Evolutionary conservation across 1,140 invertebrate species (phyloP).

Genomic region (Dreissena polymorpha): DNA sequence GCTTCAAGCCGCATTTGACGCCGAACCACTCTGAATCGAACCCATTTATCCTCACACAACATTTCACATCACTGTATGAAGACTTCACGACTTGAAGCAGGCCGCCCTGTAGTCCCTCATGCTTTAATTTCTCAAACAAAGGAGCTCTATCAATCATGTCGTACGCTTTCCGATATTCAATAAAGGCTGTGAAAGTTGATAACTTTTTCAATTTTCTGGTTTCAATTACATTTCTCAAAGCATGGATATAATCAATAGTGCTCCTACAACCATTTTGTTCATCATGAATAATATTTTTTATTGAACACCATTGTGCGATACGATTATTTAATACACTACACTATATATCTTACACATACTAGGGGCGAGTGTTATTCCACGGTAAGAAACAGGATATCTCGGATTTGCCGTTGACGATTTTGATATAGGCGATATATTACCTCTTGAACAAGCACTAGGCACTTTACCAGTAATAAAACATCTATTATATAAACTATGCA

Average conservation of each 20-base stretch:
- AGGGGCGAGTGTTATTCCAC: background rate
- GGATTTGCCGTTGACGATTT: conserved; percentile 15
- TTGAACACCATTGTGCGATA: background rate
- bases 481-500: background rate
- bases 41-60: conserved; percentile 9
- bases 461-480: conserved; percentile 10
- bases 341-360: background rate
- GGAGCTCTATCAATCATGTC: background rate
- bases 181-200: background rate
- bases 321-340: conserved; percentile 1
- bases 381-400: background rate
- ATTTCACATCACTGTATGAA: background rate
- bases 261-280: no score
- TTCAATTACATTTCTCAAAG: background rate
- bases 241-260: background rate
- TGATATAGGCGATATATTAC: background rate
- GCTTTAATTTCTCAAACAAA: background rate
- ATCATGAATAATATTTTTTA: background rate
- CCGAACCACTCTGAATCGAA: background rate
- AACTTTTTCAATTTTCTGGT: background rate
- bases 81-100: background rate
- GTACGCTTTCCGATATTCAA: background rate
- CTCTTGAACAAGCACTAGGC: background rate
- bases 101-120: background rate
- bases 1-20: background rate